These are phyloP conservation scores for Hippocampus abdominalis DNA, from an alignment of 2,113 vertebrate species.

Conservation along the genomic window DNA sequence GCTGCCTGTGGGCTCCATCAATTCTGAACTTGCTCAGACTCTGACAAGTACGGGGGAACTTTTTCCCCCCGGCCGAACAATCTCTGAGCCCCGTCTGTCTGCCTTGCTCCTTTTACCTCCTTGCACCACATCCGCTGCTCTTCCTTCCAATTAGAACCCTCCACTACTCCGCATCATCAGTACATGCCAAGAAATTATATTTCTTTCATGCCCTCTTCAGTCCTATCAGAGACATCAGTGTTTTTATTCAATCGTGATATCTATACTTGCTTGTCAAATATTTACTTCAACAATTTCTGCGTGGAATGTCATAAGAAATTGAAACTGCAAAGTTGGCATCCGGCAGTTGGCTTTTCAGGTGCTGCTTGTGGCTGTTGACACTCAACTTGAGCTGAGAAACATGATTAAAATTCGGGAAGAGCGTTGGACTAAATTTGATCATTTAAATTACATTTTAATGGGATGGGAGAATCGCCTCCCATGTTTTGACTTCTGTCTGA, in stretches of 20 bases:
- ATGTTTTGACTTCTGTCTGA: not conserved
- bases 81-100: constrained; percentile 47
- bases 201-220: constrained; percentile 11
- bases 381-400: too few species aligned
- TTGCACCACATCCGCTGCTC: constrained; percentile 34
- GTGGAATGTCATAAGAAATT: not conserved
- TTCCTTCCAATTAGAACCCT: constrained; percentile 43
- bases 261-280: not conserved
- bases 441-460: not conserved
- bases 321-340: not conserved
- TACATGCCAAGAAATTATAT: constrained; percentile 6
- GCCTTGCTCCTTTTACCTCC: constrained; percentile 24
- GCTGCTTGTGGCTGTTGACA: not conserved
- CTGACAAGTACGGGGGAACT: constrained; percentile 69
- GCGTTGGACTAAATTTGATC: not conserved
- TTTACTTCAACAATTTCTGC: too few species aligned
- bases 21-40: constrained; percentile 73
- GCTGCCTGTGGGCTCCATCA: constrained; percentile 71
- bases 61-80: constrained; percentile 58
- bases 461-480: not conserved
- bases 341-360: not conserved
- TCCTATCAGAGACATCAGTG: constrained; percentile 9
- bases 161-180: constrained; percentile 23
- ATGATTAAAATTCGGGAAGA: not conserved
- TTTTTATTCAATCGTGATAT: constrained; percentile 4